A percentile compares a stretch with the other conserved stretches of the same genome.
phyloP scores from a whole-genome alignment of 2,797 vertebrate species.

The Sebastes cheni region DNA sequence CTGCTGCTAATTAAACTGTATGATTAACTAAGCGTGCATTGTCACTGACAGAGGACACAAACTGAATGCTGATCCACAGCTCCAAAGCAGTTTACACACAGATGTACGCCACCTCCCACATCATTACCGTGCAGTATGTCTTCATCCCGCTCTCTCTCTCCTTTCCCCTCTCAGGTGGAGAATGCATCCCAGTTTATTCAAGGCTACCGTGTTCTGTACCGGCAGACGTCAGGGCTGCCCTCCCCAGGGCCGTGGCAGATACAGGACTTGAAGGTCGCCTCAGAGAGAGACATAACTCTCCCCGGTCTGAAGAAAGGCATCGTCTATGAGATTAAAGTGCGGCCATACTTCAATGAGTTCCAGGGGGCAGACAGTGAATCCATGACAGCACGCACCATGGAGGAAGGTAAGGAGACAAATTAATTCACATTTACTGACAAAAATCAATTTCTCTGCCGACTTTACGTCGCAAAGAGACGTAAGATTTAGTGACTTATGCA shows the following conservation, averaged over 20 bases:
- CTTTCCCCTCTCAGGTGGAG: slow-evolving; percentile 85
- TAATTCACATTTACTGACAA: slow-evolving; percentile 12
- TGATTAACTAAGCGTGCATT: slow-evolving; percentile 41
- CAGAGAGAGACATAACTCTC: slow-evolving; percentile 89
- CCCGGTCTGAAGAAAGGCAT: slow-evolving; percentile 91
- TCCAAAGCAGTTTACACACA: slow-evolving; percentile 32
- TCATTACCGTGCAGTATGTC: slow-evolving; percentile 19
- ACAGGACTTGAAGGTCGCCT: slow-evolving; percentile 90
- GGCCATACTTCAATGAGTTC: slow-evolving; percentile 97
- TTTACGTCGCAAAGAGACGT: slow-evolving; percentile 15
- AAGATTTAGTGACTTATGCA: slow-evolving; percentile 29
- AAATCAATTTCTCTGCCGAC: slow-evolving; percentile 12
- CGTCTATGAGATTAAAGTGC: slow-evolving; percentile 95
- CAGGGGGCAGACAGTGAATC: slow-evolving; percentile 96
- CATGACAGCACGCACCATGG: slow-evolving; percentile 92
- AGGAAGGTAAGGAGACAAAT: slow-evolving; percentile 87
- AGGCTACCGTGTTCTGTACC: slow-evolving; percentile 92
- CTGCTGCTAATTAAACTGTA: slow-evolving; percentile 39
- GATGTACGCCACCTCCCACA: slow-evolving; percentile 33
- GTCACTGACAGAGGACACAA: slow-evolving; percentile 18
- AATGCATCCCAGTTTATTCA: slow-evolving; percentile 96
- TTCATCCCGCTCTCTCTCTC: slow-evolving; percentile 11
- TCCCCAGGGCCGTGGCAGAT: slow-evolving; percentile 89
- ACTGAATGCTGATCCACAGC: slow-evolving; percentile 34
- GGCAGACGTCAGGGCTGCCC: slow-evolving; percentile 90